Conservation (phyloP, 1,140 invertebrate species). For the Bombus superbus region DNA sequence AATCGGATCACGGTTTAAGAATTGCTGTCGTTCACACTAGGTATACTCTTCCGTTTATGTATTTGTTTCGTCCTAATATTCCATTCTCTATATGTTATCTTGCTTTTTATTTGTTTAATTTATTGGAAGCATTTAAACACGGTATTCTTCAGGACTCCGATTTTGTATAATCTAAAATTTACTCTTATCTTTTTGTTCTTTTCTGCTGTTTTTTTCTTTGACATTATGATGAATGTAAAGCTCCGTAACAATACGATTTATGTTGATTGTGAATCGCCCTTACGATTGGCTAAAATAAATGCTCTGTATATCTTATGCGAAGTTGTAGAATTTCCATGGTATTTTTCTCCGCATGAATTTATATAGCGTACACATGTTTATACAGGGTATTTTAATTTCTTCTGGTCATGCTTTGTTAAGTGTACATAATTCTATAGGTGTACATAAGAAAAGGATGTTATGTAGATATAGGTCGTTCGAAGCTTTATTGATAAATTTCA, state of each 20-base stretch:
- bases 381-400: background rate
- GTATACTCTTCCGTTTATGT: background rate
- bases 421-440: background rate
- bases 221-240: background rate
- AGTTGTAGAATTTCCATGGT: conserved; percentile 4
- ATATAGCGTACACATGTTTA: background rate
- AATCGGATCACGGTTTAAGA: background rate
- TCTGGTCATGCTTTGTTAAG: background rate
- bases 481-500: background rate
- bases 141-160: conserved; percentile 29
- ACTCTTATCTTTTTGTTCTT: background rate
- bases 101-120: conserved; percentile 3
- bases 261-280: conserved; percentile 25
- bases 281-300: conserved; percentile 34
- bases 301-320: background rate
- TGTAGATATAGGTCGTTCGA: background rate
- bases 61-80: conserved; percentile 12
- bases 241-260: background rate
- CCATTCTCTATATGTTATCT: background rate
- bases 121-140: conserved; percentile 59
- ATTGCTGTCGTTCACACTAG: background rate
- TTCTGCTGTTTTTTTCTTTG: background rate
- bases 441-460: background rate
- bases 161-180: conserved; percentile 41
- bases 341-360: background rate